phyloP scores from a whole-genome alignment of 2,888 invertebrate species.

The Muscina levida region DNA sequence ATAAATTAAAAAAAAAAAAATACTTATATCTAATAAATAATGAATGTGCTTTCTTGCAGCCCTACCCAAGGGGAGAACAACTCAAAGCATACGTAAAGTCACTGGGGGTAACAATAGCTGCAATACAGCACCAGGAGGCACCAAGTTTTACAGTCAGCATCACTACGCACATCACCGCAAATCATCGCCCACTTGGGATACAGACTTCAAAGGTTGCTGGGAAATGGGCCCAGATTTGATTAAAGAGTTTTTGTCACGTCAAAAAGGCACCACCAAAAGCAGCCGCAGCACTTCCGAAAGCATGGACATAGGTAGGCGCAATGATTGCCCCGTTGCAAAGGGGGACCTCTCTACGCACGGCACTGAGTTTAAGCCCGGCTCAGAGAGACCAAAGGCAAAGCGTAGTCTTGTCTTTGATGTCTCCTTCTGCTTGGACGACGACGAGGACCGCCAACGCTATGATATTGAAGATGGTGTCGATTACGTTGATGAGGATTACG shows the following conservation, averaged over 20 bases:
- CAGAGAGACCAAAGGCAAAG: constrained; percentile 43
- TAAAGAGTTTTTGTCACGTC: constrained; percentile 74
- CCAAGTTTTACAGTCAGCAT: constrained; percentile 46
- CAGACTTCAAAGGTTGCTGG: constrained; percentile 77
- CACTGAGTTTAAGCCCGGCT: constrained; percentile 32
- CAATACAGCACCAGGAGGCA: constrained; percentile 42
- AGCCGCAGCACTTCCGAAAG: constrained; percentile 74
- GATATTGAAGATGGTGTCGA: constrained; percentile 37
- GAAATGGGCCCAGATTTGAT: constrained; percentile 77
- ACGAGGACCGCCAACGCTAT: constrained; percentile 26
- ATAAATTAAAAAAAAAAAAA: not conserved
- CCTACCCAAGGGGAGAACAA: constrained; percentile 71
- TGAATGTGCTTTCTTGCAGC: constrained; percentile 65
- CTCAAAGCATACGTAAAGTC: constrained; percentile 70
- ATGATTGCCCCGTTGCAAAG: not conserved
- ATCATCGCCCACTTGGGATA: constrained; percentile 75
- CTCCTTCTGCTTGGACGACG: constrained; percentile 67
- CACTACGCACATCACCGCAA: constrained; percentile 65
- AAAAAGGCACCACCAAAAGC: constrained; percentile 72
- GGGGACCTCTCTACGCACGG: constrained; percentile 7
- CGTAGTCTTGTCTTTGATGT: constrained; percentile 63
- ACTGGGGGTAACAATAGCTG: constrained; percentile 57
- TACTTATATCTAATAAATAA: constrained; percentile 12
- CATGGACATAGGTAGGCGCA: constrained; percentile 53
- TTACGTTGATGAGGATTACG: constrained; percentile 60